Evolutionary conservation across 2,797 vertebrate genomes (phyloP).

Genomic region (Gadopsis bispinosus): DNA sequence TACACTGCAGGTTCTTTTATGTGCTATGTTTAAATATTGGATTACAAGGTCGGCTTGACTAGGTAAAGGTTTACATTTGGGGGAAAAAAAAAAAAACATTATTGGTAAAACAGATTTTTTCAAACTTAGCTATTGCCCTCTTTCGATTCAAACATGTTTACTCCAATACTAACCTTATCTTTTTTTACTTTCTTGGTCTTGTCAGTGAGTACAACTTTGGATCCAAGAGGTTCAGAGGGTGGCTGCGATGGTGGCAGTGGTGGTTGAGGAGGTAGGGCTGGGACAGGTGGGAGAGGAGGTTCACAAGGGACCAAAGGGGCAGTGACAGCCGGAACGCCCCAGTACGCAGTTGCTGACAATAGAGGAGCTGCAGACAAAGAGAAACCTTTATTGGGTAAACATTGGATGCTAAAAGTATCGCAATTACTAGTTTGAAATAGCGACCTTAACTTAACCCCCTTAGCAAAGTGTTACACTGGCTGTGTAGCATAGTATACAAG

Average conservation of each 20-base stretch:
- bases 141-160: not conserved
- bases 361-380: constrained; percentile 73
- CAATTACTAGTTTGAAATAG: not conserved
- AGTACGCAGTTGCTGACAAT: constrained; percentile 81
- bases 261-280: constrained; percentile 76
- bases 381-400: not conserved
- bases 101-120: not conserved
- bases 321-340: constrained; percentile 83
- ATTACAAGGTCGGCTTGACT: not conserved
- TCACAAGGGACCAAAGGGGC: constrained; percentile 86
- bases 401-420: not conserved
- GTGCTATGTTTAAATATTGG: not conserved
- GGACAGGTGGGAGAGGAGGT: constrained; percentile 79
- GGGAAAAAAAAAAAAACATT: not conserved
- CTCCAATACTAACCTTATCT: constrained; percentile 87
- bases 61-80: not conserved
- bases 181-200: constrained; percentile 93
- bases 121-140: not conserved
- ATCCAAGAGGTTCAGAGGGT: constrained; percentile 72
- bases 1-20: not conserved
- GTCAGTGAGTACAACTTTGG: constrained; percentile 83
- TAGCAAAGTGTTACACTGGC: not conserved
- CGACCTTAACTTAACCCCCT: not conserved
- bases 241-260: constrained; percentile 78
- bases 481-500: too few species aligned